Percentiles rank a stretch among this genome's conserved stretches.
Conservation (phyloP, 1,140 invertebrate genomes). For the Drosophila nasuta region DNA sequence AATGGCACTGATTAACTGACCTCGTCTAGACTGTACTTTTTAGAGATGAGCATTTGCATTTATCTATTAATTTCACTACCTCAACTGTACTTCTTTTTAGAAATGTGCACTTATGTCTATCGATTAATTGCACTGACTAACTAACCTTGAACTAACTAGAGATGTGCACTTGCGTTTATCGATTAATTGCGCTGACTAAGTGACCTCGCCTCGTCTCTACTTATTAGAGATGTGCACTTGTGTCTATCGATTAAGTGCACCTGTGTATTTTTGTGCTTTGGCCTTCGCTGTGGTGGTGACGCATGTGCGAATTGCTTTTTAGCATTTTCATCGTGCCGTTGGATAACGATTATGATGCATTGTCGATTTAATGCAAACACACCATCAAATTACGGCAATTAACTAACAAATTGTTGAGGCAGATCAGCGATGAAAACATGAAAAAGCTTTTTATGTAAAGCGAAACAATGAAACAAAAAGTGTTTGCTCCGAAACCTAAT, state of each 20-base stretch:
- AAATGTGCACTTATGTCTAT: neutral
- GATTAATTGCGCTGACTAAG: no score
- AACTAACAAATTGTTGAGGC: conserved; percentile 76
- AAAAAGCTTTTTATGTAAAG: conserved; percentile 70
- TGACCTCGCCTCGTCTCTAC: neutral
- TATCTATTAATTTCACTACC: no score
- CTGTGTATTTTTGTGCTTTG: neutral
- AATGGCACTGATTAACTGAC: no score
- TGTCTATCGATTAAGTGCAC: conserved; percentile 9
- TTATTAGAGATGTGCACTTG: neutral
- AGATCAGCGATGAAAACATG: conserved; percentile 76
- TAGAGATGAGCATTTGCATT: no score
- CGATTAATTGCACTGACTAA: neutral
- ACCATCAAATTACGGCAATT: conserved; percentile 70
- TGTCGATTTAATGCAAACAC: conserved; percentile 43
- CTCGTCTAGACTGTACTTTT: no score
- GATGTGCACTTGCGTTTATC: no score
- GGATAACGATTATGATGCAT: conserved; percentile 9
- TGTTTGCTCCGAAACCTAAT: conserved; percentile 34
- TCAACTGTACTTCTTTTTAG: neutral
- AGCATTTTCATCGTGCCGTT: no score
- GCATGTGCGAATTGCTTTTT: neutral
- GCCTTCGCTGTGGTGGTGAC: neutral
- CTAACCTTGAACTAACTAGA: no score
- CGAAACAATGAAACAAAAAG: conserved; percentile 36